These are phyloP conservation scores for Ambastaia sidthimunki DNA, from an alignment of 2,797 vertebrate species.

Conservation along the genomic window DNA sequence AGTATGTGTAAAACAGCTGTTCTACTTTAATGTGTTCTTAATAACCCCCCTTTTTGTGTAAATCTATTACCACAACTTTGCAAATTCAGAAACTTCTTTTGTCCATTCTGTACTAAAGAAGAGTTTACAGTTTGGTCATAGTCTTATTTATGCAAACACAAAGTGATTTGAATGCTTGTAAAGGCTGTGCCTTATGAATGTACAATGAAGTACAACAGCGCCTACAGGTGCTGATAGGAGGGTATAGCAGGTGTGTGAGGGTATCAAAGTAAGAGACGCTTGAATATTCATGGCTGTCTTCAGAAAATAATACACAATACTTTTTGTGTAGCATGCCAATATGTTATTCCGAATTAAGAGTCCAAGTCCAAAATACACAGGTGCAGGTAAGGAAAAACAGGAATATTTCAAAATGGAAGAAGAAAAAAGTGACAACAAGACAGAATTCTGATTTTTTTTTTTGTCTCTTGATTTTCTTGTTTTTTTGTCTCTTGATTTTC, in stretches of 20 bases:
- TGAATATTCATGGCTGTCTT: not conserved
- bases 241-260: conserved; percentile 5
- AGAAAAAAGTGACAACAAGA: not conserved
- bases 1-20: conserved; percentile 42
- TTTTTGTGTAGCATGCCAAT: not conserved
- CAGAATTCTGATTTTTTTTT: conserved; percentile 31
- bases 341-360: not conserved
- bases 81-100: not conserved
- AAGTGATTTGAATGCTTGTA: conserved; percentile 6
- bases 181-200: not conserved
- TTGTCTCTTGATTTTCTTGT: conserved; percentile 34
- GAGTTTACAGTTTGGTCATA: not conserved
- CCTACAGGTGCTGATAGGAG: conserved; percentile 11
- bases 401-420: not conserved
- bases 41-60: conserved; percentile 5
- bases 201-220: conserved; percentile 14
- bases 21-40: conserved; percentile 32
- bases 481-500: conserved; percentile 29
- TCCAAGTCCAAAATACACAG: not conserved
- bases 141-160: not conserved
- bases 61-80: not conserved
- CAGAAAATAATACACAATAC: not conserved
- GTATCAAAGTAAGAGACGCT: too few species aligned
- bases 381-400: too few species aligned
- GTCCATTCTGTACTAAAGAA: not conserved